Evolutionary conservation across 2,797 vertebrate genomes (phyloP).

Genomic region (Florisuga fusca): DNA sequence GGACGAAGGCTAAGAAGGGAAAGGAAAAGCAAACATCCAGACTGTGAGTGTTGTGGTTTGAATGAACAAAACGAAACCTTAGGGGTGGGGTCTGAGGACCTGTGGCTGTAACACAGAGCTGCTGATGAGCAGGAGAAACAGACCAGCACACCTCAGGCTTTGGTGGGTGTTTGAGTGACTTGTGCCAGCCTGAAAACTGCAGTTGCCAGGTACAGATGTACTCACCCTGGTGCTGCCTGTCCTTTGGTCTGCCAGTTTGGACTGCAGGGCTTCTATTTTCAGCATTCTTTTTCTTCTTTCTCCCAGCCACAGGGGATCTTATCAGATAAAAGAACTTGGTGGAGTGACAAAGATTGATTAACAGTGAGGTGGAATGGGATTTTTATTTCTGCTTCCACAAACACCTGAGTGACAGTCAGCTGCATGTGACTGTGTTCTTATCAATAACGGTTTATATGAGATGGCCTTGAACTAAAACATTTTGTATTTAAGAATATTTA

Average conservation of each 20-base stretch:
- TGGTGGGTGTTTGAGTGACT: background rate
- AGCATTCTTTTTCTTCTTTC: background rate
- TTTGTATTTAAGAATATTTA: slow-evolving; percentile 5
- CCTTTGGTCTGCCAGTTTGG: background rate
- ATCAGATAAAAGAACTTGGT: slow-evolving; percentile 16
- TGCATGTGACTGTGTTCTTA: slow-evolving; percentile 4
- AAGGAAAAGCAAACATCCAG: background rate
- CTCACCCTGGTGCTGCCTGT: background rate
- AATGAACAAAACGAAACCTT: background rate
- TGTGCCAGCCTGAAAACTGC: background rate
- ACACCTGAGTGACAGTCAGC: slow-evolving; percentile 44
- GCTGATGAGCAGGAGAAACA: background rate
- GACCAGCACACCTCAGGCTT: accelerated
- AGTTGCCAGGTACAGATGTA: background rate
- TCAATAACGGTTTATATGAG: slow-evolving; percentile 30
- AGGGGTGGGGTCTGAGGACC: background rate
- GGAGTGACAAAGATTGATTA: slow-evolving; percentile 61
- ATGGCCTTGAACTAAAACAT: background rate
- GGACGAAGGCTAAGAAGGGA: background rate
- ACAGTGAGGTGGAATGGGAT: slow-evolving; percentile 9
- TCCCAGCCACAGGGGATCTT: background rate
- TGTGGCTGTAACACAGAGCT: background rate
- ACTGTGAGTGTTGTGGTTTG: background rate
- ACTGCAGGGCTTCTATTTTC: background rate
- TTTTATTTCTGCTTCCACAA: slow-evolving; percentile 39